Evolutionary conservation across 2,113 vertebrate genomes (phyloP).

Genomic region (Burhinus bistriatus): DNA sequence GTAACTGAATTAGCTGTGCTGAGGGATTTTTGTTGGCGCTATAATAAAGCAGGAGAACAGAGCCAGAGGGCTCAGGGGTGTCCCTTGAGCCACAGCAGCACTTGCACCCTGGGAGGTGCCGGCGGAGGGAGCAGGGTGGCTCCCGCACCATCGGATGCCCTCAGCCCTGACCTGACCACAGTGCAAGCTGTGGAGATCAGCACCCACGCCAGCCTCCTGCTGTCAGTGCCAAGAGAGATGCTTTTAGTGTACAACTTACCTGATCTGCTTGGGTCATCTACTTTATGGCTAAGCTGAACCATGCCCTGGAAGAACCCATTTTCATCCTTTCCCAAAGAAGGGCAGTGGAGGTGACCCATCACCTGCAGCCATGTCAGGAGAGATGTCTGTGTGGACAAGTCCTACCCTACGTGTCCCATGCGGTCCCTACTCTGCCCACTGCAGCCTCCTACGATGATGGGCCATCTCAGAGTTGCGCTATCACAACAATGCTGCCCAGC

Average conservation of each 20-base stretch:
- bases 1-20: slow-evolving; percentile 22
- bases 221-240: fast-evolving
- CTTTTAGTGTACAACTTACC: too few relatives aligned
- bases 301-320: neutral
- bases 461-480: neutral
- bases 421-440: neutral
- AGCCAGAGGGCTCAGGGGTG: neutral
- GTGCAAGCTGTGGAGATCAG: fast-evolving
- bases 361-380: neutral
- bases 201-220: neutral
- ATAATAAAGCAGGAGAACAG: neutral
- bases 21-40: neutral
- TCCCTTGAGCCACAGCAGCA: neutral
- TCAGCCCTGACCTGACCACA: neutral
- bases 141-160: neutral
- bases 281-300: neutral
- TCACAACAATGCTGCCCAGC: neutral
- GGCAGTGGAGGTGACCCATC: neutral
- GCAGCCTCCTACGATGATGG: too few relatives aligned
- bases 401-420: neutral
- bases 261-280: too few relatives aligned
- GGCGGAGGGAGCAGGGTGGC: neutral
- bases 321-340: neutral
- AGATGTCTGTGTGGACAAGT: neutral
- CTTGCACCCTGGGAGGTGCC: neutral